Evolutionary conservation across 2,888 invertebrate genomes (phyloP), one percentile per base, ranked within the genome.

Genomic region (Drosophila lacicola): DNA sequence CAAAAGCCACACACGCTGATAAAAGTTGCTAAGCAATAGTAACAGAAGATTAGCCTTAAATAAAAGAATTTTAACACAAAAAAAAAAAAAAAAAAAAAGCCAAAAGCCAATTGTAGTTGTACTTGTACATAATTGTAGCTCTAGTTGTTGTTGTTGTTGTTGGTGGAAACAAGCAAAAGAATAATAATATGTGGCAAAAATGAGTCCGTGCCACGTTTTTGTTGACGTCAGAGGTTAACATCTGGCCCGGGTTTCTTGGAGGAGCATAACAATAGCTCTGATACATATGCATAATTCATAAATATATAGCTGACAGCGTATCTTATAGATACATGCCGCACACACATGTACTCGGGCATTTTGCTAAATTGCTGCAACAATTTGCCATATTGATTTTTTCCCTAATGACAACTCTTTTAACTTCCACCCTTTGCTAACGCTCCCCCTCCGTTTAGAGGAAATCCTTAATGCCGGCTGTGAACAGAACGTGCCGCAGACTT

Each of bases 201-300:
- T 50, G 53, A 66, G 58, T 65, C n/a, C 70, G 67, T 56, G 42
- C 39, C 47, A 47, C 53, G 25, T 57, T 63, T 58, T 41, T 29
- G 36, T 66, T 56, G 81, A 84, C 83, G 84, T 84, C 84, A 78
- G 74, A 57, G 55, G 34, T 64, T 61, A 64, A 79, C 86, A 86
- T 88, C 83, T 88, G 86, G 81, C 68, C 63, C 39, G 36, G 36
- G 4, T n/a, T n/a, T n/a, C n/a, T 13, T 36, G 36, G 41, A 68
- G 49, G 19, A 63, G 62, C 61, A 70, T 65, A 75, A 78, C 87
- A 83, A 87, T 60, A 55, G 71, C 68, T 63, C 56, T 80, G 71
- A 80, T 80, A 60, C 63, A 63, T 69, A 53, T 78, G 64, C 74
- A 80, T 81, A 70, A 80, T 71, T 79, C 79, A 79, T 79, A 82